phyloP scores from a whole-genome alignment of 1,140 invertebrate genomes.

The Hetaerina americana region DNA sequence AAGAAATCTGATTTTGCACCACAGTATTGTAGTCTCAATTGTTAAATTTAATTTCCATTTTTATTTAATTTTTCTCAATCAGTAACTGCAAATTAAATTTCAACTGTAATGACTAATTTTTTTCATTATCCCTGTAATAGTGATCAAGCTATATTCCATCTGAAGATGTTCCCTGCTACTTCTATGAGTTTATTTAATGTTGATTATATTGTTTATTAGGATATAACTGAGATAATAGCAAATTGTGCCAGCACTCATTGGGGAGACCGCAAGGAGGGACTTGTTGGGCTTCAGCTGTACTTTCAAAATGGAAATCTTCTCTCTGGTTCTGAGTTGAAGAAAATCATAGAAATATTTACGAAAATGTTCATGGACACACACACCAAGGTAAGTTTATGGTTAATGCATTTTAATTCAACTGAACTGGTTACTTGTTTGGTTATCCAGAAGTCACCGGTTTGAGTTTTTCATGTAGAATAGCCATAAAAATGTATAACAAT shows the following conservation, averaged over 20 bases:
- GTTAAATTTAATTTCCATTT: too few relatives aligned
- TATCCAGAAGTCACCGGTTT: too few relatives aligned
- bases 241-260: conserved; percentile 78
- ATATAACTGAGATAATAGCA: conserved; percentile 78
- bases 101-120: too few relatives aligned
- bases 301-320: conserved; percentile 56
- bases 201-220: conserved; percentile 32
- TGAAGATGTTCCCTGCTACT: neutral
- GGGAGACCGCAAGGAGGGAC: conserved; percentile 84
- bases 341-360: conserved; percentile 80
- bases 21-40: too few relatives aligned
- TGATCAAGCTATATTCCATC: neutral
- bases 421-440: too few relatives aligned
- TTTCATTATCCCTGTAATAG: too few relatives aligned
- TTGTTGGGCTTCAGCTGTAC: conserved; percentile 65
- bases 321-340: conserved; percentile 53
- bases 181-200: conserved; percentile 6
- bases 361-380: conserved; percentile 97
- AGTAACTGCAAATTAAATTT: too few relatives aligned
- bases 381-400: conserved; percentile 62
- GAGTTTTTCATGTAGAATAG: too few relatives aligned
- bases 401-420: too few relatives aligned
- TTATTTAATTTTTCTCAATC: too few relatives aligned
- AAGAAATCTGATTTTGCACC: too few relatives aligned
- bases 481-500: too few relatives aligned